phyloP scores from a whole-genome alignment of 2,113 vertebrate species.

The Grallaria varia region DNA sequence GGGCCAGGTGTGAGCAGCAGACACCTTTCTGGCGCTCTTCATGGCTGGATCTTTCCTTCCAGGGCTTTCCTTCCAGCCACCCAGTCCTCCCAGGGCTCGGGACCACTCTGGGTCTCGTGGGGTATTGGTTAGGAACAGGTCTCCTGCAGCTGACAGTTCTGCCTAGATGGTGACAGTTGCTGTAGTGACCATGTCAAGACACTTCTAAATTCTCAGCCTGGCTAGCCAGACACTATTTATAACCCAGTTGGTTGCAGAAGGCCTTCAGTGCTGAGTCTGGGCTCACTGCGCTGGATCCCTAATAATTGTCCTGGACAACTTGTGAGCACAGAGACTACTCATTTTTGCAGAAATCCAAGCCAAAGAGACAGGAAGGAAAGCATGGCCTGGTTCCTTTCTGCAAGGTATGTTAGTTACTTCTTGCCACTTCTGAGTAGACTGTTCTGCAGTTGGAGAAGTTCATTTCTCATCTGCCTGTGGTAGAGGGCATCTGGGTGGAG shows the following conservation, averaged over 20 bases:
- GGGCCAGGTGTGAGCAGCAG: not conserved
- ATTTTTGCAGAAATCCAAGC: not conserved
- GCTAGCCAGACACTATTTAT: not conserved
- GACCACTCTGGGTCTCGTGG: not conserved
- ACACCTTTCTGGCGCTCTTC: not conserved
- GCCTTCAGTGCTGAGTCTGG: not conserved
- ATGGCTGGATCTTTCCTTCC: rapidly evolving
- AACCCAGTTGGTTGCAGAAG: not conserved
- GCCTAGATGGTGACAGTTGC: not conserved
- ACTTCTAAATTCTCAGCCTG: not conserved
- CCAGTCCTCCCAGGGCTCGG: not conserved
- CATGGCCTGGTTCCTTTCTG: not conserved
- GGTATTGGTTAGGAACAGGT: not conserved
- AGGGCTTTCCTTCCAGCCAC: not conserved
- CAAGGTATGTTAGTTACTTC: not conserved
- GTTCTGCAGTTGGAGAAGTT: not conserved
- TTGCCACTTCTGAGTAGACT: not conserved
- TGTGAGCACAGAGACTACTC: not conserved
- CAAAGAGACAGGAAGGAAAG: not conserved
- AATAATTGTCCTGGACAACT: not conserved
- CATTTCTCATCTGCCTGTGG: not conserved
- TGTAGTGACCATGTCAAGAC: not conserved
- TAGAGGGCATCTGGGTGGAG: not conserved
- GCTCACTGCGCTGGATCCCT: not conserved
- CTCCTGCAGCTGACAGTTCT: not conserved